Base-by-base conservation (phyloP, 2,888 invertebrate species). In the Masnerella sp. region DNA sequence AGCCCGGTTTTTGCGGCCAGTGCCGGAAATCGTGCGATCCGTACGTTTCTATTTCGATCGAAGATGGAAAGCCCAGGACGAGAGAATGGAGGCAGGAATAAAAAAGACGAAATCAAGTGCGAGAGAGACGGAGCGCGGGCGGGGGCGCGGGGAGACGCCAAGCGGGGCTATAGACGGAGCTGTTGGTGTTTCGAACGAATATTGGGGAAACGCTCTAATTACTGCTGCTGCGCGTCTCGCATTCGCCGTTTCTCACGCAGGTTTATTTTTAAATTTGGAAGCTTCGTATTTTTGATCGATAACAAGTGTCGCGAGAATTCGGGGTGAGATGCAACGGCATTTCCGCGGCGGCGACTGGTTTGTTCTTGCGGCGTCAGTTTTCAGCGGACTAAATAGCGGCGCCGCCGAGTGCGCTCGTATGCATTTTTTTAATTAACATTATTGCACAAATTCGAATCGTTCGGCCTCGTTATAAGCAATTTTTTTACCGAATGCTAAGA, bases 61-160 rank as follows among this genome's bases (percentile, higher is more conserved):
- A 64, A 74, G 62, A 59, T 22, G 40, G 45, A 30, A 36, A 17
- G 67, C 40, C 56, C 8, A 45, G 59, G 22, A 47, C 17, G 59
- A 58, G 45, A 47, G 65, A 58, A 47, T 58, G 59, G 61, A 58
- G 54, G 34, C 15, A 47, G 58, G 42, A 56, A 18, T 49, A 59
- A 52, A 67, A 67, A 75, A 79, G 83, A 83, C 52, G 47, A 34
- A 32, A 78, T 78, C 79, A 81, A 81, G 77, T 74, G 77, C 77
- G 64, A 72, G 56, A 43, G 74, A 38, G 28, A 52, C 14, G 18
- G 81, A 78, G 32, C 11, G 32, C 17, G 1, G 25, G 78, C 76
- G 78, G 78, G 81, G 49, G 32, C 2, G 36, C 15, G 54, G n/a
- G 81, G 49, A 17, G 5, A 18, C n/a, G 54, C 4, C 22, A 5